Evolutionary conservation across 1,140 invertebrate species (phyloP), one percentile per base, ranked within the genome.

Genomic region (Dryas iulia): DNA sequence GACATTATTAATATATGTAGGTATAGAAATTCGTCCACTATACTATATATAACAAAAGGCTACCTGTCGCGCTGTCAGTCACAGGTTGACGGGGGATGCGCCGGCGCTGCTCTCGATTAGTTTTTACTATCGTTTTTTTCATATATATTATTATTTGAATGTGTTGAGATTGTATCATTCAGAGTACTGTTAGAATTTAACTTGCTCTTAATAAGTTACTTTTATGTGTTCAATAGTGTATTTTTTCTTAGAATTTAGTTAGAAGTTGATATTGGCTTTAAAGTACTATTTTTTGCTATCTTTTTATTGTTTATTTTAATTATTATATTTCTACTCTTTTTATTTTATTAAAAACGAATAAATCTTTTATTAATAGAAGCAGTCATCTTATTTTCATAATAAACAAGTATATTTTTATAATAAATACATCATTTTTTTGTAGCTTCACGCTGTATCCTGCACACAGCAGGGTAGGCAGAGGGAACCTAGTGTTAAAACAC

Each of bases 41-140:
- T 25, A 21, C 8, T 26, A 33, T 31, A 53, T 24, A 53, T 24
- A 58, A 69, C 71, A 73, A 73, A 69, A 57, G 52, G 52, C 56
- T 72, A 64, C 62, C 73, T 75, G 73, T 72, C 66, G 62, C 54
- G 54, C 68, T 70, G 47, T 75, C 69, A 67, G 61, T 62, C 68
- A 63, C 18, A 18, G 1, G 54, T 63, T 54, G 73, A 75, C 70
- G 69, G 54, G 59, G 64, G 70, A 65, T 66, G 69, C 69, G 73
- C 70, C 66, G 64, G 63, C 73, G 64, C 62, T 59, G 59, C 25
- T 66, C 21, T 58, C 52, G 28, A 12, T 53, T 11, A 58, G n/a
- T 59, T 31, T 60, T 58, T 58, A 35, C 31, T 67, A 60, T 26
- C 52, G 26, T 7, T 31, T 35, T 39, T 39, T 39, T 18, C 12